These are phyloP conservation scores for Lasioglossum albipes DNA, from an alignment of 1,140 invertebrate genomes.

Conservation along the genomic window DNA sequence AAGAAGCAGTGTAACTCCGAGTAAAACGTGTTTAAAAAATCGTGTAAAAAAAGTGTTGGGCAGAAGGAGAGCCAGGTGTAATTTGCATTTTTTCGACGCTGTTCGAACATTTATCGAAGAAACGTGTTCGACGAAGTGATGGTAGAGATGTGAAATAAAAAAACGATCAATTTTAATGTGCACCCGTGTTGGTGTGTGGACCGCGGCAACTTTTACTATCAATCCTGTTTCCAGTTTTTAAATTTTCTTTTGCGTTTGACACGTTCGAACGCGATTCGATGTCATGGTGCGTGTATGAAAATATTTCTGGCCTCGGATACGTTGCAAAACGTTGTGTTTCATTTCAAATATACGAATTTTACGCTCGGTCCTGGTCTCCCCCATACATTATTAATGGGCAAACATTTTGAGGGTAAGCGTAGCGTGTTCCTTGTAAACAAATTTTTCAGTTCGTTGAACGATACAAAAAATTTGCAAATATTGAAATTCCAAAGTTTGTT, in stretches of 20 bases:
- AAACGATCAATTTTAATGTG: no score
- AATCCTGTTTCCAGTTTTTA: background rate
- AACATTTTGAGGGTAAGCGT: background rate
- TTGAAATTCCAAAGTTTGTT: background rate
- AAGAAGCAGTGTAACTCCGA: no score
- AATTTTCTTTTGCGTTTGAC: background rate
- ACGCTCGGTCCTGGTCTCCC: background rate
- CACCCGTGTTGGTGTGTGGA: no score
- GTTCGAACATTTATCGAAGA: no score
- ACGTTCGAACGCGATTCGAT: background rate
- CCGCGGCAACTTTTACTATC: background rate
- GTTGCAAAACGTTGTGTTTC: slow-evolving; percentile 6
- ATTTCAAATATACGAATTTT: background rate
- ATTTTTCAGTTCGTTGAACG: background rate
- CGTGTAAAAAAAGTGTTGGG: no score
- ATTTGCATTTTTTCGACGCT: no score
- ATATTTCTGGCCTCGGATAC: slow-evolving; percentile 21
- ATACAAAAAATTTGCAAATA: slow-evolving; percentile 3
- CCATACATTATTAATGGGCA: background rate
- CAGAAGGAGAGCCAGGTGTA: no score
- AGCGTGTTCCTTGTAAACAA: background rate
- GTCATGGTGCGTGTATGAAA: background rate
- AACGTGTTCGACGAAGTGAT: no score
- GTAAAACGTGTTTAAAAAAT: no score
- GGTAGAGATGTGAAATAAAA: no score